A percentile compares a stretch with the other conserved stretches of the same genome.
phyloP scores from a whole-genome alignment of 37 sponge, comb jelly and placozoan species.

The Dysidea cf. avara region DNA sequence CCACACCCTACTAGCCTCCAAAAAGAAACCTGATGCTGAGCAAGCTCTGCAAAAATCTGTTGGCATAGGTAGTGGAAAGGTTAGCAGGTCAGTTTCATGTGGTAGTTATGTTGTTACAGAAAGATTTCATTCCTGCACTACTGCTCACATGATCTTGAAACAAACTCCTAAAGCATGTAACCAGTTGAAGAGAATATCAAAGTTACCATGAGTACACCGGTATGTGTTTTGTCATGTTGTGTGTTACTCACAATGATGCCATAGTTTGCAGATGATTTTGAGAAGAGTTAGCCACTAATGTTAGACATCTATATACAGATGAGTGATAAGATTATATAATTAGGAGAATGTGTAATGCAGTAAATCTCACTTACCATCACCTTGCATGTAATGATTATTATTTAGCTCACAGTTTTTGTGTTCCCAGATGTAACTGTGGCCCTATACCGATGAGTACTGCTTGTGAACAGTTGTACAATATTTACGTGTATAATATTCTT shows the following conservation, averaged over 20 bases:
- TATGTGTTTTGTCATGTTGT: not conserved
- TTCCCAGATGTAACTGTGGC: too few species aligned
- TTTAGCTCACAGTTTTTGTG: too few species aligned
- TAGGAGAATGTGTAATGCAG: too few species aligned
- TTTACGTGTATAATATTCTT: not conserved
- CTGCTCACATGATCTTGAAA: slow-evolving; percentile 87
- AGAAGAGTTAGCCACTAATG: slow-evolving; percentile 86
- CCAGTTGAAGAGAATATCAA: slow-evolving; percentile 89
- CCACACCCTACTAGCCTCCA: slow-evolving; percentile 55
- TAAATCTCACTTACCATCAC: too few species aligned
- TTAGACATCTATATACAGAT: slow-evolving; percentile 93
- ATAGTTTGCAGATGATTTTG: slow-evolving; percentile 85
- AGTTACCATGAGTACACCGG: slow-evolving; percentile 69
- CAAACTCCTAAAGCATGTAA: slow-evolving; percentile 91
- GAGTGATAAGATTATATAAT: not conserved
- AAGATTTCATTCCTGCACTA: slow-evolving; percentile 67
- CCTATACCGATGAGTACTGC: too few species aligned
- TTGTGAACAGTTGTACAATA: too few species aligned
- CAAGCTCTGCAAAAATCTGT: slow-evolving; percentile 67
- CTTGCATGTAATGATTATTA: too few species aligned
- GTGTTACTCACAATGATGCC: not conserved
- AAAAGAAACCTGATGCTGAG: slow-evolving; percentile 68
- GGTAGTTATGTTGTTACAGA: slow-evolving; percentile 19
- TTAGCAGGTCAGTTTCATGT: slow-evolving; percentile 15
- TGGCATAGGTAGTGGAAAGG: slow-evolving; percentile 62